Conservation (phyloP, 2,888 invertebrate genomes). For the Doris montereyensis region DNA sequence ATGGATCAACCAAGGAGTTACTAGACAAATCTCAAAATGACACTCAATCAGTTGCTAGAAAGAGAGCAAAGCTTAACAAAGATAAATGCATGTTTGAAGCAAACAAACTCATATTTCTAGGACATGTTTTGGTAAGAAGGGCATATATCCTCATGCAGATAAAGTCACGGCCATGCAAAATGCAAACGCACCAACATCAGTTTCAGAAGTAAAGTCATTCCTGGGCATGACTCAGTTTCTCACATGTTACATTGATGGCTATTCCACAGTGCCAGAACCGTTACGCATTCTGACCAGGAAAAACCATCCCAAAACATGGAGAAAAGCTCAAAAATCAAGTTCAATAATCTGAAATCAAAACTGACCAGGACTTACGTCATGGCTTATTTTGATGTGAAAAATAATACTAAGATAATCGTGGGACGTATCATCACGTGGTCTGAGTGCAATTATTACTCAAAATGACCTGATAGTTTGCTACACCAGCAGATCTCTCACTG, state of each 20-base stretch:
- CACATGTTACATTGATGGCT: background rate
- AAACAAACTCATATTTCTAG: background rate
- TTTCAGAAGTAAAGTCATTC: background rate
- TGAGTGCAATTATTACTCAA: constrained; percentile 47
- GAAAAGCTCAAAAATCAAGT: constrained; percentile 27
- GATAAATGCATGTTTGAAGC: background rate
- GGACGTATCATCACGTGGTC: constrained; percentile 53
- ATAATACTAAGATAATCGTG: constrained; percentile 46
- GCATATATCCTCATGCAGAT: background rate
- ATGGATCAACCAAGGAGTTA: constrained; percentile 54
- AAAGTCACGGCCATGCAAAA: background rate
- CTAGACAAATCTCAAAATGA: constrained; percentile 44
- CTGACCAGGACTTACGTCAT: constrained; percentile 44
- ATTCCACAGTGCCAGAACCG: background rate
- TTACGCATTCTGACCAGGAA: constrained; percentile 14
- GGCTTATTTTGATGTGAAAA: constrained; percentile 46
- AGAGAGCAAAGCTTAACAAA: background rate
- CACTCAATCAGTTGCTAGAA: background rate
- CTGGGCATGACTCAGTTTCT: constrained; percentile 3
- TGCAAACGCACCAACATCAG: background rate
- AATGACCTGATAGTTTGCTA: too few relatives aligned
- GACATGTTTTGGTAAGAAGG: background rate
- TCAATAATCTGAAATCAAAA: constrained; percentile 46
- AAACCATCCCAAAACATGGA: constrained; percentile 45
- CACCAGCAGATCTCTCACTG: constrained; percentile 49